Evolutionary conservation across 1,140 invertebrate species (phyloP), one percentile per base, ranked within the genome.

Genomic region (Trichomalopsis sarcophagae): DNA sequence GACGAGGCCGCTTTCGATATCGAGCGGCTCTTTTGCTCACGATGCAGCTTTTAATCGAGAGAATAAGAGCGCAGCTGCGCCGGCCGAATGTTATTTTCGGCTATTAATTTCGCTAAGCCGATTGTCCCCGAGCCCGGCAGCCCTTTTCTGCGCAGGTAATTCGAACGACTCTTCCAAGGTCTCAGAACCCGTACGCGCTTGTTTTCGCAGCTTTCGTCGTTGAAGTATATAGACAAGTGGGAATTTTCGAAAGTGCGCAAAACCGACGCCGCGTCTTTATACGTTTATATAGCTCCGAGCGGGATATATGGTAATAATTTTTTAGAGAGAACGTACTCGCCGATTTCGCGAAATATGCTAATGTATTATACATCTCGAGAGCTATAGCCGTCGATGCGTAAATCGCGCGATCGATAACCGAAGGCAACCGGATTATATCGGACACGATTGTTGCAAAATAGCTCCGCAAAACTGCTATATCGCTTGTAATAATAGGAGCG

Each of bases 71-170:
- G 27, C 27, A 27, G 50, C 50, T 47, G 14, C 47, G 11, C 47
- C 6, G 36, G 11, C 2, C 2, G 50, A 62, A 62, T 75, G 81
- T 62, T 86, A 88, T 87, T 90, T 90, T 88, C 88, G 88, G 87
- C 88, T 89, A 90, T 89, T 91, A 89, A 89, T 91, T 91, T 90
- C 82, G 62, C n/a, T 90, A 90, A 90, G 87, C 79, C 88, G 87
- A 89, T 91, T 89, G 87, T 88, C 84, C 36, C 40, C 27, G 27
- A 27, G n/a, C n/a, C 74, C 68, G 17, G 30, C n/a, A 23, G 17
- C 75, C 27, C 40, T 21, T 50, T 50, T 50, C 2, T 13, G 55
- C n/a, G 7, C 21, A n/a, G 66, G 87, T 88, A 90, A 90, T 88
- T 90, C 88, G 86, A 90, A 86, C 84, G 85, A 62, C 14, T 62